Base-by-base conservation (phyloP, 2,113 vertebrate species). In the Oostethus manadensis region DNA sequence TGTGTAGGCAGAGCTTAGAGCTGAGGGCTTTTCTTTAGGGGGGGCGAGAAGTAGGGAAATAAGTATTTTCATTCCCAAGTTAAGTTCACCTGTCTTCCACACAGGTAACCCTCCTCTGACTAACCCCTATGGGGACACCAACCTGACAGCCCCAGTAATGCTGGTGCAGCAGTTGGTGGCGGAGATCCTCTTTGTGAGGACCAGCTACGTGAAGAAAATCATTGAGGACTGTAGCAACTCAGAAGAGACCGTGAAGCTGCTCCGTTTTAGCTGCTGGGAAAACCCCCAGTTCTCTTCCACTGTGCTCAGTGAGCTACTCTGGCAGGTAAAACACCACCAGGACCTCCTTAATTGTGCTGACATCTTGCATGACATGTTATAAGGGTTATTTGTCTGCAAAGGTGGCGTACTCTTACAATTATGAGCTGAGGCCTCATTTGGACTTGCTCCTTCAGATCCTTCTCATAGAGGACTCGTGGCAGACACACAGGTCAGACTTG, bases 201-300 rank as follows among this genome's bases (percentile, higher is more conserved):
- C 97, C 69, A 98, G 96, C 88, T 98, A 99, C 2, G 97, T 99
- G 77, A 99, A 99, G 90, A 99, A 99, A 91, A 98, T 99, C 60
- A 98, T 98, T 63, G 97, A 99, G 86, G 97, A 99, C 78, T 99
- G 97, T 86, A 99, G 96, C 89, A 99, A 97, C 88, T 98, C 97
- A 1, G 97, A 99, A 75, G 97, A 99, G 86, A 99, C 97, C 0
- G 93, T 99, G 81, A 99, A 99, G 81, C 80, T 99, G 65, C 93
- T 99, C 85, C 93, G 97, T 70, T 99, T 99, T 89, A 97, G 96
- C 89, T 99, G 96, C 88, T 99, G 97, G 97, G 97, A 99, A 78
- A 99, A 98, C 87, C 97, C 97, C 62, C 95, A 98, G 86, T 99
- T 99, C 66, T 99, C 97, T 74, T 99, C 97, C 77, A 98, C 95